These are phyloP conservation scores for Nebria ingens DNA, from an alignment of 1,140 invertebrate genomes.

Conservation along the genomic window DNA sequence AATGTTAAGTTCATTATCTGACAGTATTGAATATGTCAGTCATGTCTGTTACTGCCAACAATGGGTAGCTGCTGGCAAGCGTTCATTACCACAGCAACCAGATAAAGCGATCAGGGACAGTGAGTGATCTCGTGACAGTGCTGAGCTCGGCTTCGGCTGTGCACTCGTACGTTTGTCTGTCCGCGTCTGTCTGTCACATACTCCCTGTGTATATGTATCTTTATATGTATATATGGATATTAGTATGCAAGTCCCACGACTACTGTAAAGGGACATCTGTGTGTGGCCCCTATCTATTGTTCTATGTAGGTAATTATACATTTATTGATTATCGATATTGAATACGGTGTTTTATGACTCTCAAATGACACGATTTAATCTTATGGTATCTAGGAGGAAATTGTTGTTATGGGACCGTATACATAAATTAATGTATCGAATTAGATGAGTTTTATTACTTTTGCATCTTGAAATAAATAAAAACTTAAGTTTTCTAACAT, in stretches of 20 bases:
- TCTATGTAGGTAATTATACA: neutral
- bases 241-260: neutral
- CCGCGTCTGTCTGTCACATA: no score
- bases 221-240: neutral
- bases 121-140: conserved; percentile 2
- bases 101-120: conserved; percentile 8
- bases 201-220: neutral
- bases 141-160: neutral
- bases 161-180: neutral
- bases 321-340: neutral
- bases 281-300: no score
- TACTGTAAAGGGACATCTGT: neutral
- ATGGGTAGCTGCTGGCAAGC: neutral
- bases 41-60: neutral
- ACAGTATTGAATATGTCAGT: conserved; percentile 6
- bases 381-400: neutral
- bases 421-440: neutral
- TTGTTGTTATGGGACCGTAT: neutral
- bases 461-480: neutral
- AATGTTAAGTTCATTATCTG: conserved; percentile 8
- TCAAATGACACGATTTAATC: neutral
- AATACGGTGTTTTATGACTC: neutral
- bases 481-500: no score
- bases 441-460: neutral
- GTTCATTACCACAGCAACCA: conserved; percentile 1